Base-by-base conservation (phyloP, 2,113 vertebrate species). In the Pipra filicauda region DNA sequence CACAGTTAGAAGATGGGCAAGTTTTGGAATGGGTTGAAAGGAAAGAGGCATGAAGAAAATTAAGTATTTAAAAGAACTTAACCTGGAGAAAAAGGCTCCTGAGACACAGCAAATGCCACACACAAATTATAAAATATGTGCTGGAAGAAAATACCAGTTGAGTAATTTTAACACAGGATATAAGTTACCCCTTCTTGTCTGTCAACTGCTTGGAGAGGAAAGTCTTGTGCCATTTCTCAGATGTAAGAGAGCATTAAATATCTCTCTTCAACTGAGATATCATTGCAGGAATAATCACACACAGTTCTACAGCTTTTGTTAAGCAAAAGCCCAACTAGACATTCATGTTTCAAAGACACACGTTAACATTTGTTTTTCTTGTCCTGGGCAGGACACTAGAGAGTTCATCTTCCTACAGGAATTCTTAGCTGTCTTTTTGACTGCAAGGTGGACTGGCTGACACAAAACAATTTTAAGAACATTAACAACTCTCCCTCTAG, bases 101-200 rank as follows among this genome's bases (percentile, higher is more conserved):
- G 46, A 76, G 11, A 72, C 31, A 72, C 9, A 43, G 27, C 35
- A 78, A 62, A 66, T 52, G 52, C 21, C 16, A 23, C 4, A 69
- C 10, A 23, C 0, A 1, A 89, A 62, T 54, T 8, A 41, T 54
- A 35, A 0, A 33, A 27, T 73, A 49, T 35, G 21, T 4, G 7
- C 79, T 46, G 30, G 43, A 65, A 70, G 52, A 67, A 88, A 93
- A 81, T 5, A 13, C 11, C 48, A 52, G 3, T 15, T 39, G 23
- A 3, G 18, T 54, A 24, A 51, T 91, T 86, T 84, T 30, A 77
- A 80, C 11, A 16, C 6, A 57, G n/a, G 14, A 55, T 35, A 8
- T 33, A 59, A 39, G 14, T 66, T 90, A 77, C 3, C 6, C 24
- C 6, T 66, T 59, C 35, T 46, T 66, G 16, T n/a, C 61, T 75